Conservation (phyloP, 2,797 vertebrate genomes). For the Emydoidea blandingii region DNA sequence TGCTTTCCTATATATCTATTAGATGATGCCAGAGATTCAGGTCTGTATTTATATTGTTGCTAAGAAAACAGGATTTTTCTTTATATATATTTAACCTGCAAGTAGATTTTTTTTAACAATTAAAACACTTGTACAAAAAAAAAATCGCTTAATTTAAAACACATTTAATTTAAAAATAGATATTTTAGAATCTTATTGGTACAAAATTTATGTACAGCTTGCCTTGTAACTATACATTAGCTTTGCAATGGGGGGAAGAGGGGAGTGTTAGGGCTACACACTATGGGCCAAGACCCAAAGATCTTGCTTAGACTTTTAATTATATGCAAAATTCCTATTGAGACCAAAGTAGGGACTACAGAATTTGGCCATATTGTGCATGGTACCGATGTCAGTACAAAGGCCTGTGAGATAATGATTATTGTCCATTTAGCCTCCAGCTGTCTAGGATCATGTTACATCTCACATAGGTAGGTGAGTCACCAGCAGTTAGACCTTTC, state of each 20-base stretch:
- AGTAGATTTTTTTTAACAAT: neutral
- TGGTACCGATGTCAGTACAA: neutral
- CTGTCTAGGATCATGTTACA: neutral
- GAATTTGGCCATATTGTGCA: neutral
- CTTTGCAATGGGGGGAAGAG: neutral
- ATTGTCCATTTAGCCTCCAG: neutral
- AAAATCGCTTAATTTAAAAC: neutral
- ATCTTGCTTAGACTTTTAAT: neutral
- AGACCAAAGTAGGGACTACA: neutral
- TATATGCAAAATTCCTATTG: neutral
- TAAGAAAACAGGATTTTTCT: neutral
- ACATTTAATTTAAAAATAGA: neutral
- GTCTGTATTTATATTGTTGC: neutral
- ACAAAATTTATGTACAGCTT: rapidly evolving
- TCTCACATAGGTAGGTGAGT: rapidly evolving
- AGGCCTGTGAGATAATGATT: neutral
- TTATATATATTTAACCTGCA: rapidly evolving
- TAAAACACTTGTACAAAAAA: neutral
- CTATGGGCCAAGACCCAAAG: rapidly evolving
- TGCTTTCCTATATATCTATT: neutral
- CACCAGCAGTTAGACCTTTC: neutral
- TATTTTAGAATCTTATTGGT: neutral
- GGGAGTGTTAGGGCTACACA: rapidly evolving
- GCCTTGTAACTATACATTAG: neutral
- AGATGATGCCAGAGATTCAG: neutral